Conservation (phyloP, 92 coral and sea anemone species). For the Bergia puertoricense region DNA sequence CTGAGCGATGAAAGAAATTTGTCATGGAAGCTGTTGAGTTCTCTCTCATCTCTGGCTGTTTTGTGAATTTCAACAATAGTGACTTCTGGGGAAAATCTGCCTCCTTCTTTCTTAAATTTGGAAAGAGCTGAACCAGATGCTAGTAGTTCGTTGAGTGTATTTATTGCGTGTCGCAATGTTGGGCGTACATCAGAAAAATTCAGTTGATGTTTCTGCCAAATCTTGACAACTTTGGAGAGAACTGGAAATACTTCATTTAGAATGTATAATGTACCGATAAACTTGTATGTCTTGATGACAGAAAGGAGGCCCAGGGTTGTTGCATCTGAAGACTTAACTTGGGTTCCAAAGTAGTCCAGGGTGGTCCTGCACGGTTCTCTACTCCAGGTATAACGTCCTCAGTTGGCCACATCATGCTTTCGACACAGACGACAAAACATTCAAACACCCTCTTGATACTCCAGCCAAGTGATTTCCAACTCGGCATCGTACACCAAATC, state of each 20-base stretch:
- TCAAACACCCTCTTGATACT: background rate
- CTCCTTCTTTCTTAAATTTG: conserved; percentile 8
- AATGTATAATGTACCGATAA: conserved; percentile 14
- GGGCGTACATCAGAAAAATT: conserved; percentile 20
- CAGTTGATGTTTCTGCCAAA: conserved; percentile 8
- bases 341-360: too few species aligned
- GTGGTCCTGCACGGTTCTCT: conserved; percentile 11
- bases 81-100: conserved; percentile 5
- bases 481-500: background rate
- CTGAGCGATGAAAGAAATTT: conserved; percentile 12
- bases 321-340: background rate
- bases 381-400: conserved; percentile 8
- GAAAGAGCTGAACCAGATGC: background rate
- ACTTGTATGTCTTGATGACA: conserved; percentile 21
- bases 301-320: conserved; percentile 28
- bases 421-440: conserved; percentile 12
- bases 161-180: conserved; percentile 3
- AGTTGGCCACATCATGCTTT: conserved; percentile 6
- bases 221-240: background rate
- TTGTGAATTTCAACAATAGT: conserved; percentile 4
- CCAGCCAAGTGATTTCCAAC: background rate
- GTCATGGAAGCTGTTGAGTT: conserved; percentile 11
- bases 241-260: conserved; percentile 21
- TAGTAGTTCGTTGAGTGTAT: background rate
- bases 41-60: background rate